These are phyloP conservation scores for Amblyopsis hoosieri DNA, from an alignment of 2,797 vertebrate species.

Conservation along the genomic window DNA sequence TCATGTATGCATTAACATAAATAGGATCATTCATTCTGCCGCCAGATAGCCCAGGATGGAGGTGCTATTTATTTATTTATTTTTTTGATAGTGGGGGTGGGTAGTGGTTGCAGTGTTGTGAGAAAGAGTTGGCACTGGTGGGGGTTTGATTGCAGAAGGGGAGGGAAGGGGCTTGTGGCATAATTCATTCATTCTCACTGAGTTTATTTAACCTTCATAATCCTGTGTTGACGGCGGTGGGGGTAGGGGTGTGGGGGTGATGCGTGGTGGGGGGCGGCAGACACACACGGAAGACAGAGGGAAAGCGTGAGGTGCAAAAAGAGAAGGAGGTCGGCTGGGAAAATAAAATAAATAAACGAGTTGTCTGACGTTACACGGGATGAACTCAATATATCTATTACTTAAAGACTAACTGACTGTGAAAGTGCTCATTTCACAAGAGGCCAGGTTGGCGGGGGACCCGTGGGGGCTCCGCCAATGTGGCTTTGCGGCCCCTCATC, in stretches of 20 bases:
- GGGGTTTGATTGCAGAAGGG: conserved; percentile 71
- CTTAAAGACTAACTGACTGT: conserved; percentile 99
- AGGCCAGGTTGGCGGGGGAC: conserved; percentile 85
- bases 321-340: conserved; percentile 27
- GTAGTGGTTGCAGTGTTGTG: not conserved
- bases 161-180: conserved; percentile 59
- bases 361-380: conserved; percentile 98
- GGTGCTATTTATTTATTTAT: conserved; percentile 55
- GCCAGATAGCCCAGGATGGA: conserved; percentile 86
- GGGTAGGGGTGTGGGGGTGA: conserved; percentile 41
- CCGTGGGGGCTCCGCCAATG: conserved; percentile 86
- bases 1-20: conserved; percentile 99
- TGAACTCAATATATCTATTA: conserved; percentile 99
- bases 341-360: conserved; percentile 92
- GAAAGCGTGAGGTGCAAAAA: conserved; percentile 26
- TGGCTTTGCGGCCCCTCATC: conserved; percentile 70
- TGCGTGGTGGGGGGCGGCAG: conserved; percentile 35
- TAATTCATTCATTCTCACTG: conserved; percentile 88
- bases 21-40: conserved; percentile 99
- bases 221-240: conserved; percentile 88
- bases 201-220: conserved; percentile 99
- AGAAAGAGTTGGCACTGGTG: conserved; percentile 45
- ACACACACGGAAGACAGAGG: conserved; percentile 21
- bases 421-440: conserved; percentile 94
- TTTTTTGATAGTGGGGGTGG: conserved; percentile 53